Base-by-base conservation (phyloP, 2,113 vertebrate species). In the Seriola rivoliana region DNA sequence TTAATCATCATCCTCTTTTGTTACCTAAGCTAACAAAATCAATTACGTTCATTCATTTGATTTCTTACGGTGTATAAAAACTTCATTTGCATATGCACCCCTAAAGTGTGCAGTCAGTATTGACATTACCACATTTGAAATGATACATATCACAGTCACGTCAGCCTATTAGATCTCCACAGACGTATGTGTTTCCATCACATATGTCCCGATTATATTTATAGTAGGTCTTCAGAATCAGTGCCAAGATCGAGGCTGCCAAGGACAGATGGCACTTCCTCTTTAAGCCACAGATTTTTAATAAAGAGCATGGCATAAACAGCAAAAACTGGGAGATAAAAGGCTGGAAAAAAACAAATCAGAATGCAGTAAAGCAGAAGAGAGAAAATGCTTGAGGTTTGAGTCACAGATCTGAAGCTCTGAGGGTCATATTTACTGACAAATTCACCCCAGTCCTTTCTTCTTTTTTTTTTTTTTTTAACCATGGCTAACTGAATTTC, bases 171-270 rank as follows among this genome's bases (percentile, higher is more conserved):
- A 38, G 25, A 71, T 82, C 75, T 46, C 58, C 2, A 2, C 72
- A 87, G 76, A 82, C 60, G 58, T 72, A 62, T 59, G 78, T 63
- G 76, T 85, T 78, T 87, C 84, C 71, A 48, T 84, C 91, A 82
- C 93, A 92, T 92, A 91, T 93, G 93, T 85, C 86, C 65, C 19
- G 63, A 59, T 87, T 71, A 46, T 94, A 93, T 93, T 94, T 92
- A 92, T 91, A 93, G 93, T 40, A 52, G 76, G 79, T 72, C 60
- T 50, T 87, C 76, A 89, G 82, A 88, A 84, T 80, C 75, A n/a
- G 72, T 3, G 75, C 82, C 89, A 89, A 63, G 76, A 85, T 73
- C 34, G 72, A 81, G 70, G 71, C 80, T 90, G 92, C 88, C 91
- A 87, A 68, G 82, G 62, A 89, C 93, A 95, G 93, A 95, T 95